These are phyloP conservation scores for Vanessa atalanta DNA, from an alignment of 1,140 invertebrate genomes.

Conservation along the genomic window DNA sequence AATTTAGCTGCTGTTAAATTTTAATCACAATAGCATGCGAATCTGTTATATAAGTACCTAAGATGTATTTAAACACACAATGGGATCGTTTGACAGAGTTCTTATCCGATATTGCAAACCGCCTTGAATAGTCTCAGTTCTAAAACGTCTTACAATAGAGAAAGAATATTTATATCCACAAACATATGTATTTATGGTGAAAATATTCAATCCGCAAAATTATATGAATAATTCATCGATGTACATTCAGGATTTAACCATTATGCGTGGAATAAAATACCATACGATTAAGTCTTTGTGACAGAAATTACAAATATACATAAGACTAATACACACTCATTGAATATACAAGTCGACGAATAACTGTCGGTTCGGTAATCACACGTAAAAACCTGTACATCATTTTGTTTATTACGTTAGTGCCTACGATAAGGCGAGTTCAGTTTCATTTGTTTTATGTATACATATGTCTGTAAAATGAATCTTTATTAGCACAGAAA, in stretches of 20 bases:
- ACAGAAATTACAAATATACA: slow-evolving; percentile 28
- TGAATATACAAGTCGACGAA: too few species aligned
- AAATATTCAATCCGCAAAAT: slow-evolving; percentile 26
- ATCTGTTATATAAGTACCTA: too few species aligned
- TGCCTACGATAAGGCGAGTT: too few species aligned
- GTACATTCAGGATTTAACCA: slow-evolving; percentile 23
- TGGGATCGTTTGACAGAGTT: background rate
- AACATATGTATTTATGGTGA: slow-evolving; percentile 22
- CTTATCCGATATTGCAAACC: background rate
- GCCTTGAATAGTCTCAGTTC: background rate
- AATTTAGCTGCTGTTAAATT: too few species aligned
- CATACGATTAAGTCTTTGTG: slow-evolving; percentile 23
- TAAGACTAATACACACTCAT: background rate
- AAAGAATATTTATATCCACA: slow-evolving; percentile 13
- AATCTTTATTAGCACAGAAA: too few species aligned
- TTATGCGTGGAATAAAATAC: slow-evolving; percentile 29
- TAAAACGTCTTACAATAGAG: slow-evolving; percentile 5
- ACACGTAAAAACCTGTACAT: too few species aligned
- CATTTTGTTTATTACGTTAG: too few species aligned
- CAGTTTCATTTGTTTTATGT: too few species aligned
- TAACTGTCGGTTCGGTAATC: too few species aligned
- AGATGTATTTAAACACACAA: too few species aligned
- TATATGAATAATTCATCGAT: slow-evolving; percentile 26
- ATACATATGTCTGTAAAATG: too few species aligned
- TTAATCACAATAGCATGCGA: too few species aligned